phyloP scores from a whole-genome alignment of 2,888 invertebrate genomes.

The Coleophora deauratella region DNA sequence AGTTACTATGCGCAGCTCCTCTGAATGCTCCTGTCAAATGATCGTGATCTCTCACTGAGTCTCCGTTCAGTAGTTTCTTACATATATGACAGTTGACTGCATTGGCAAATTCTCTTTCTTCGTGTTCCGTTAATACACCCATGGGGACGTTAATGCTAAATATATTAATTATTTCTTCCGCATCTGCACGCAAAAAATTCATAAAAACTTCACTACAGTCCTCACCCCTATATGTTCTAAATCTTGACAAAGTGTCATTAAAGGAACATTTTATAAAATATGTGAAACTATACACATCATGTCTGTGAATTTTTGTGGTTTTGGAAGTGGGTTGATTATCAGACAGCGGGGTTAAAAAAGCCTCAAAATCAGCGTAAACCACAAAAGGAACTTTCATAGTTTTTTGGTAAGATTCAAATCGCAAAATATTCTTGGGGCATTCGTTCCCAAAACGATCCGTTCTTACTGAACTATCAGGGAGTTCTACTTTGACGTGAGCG shows the following conservation, averaged over 20 bases:
- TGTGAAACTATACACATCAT: constrained; percentile 24
- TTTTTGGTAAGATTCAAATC: constrained; percentile 13
- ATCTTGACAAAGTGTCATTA: constrained; percentile 21
- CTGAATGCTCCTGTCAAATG: constrained; percentile 4
- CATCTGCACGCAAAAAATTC: too few relatives aligned
- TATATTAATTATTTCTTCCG: too few relatives aligned
- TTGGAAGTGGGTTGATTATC: constrained; percentile 16
- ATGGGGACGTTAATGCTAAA: too few relatives aligned
- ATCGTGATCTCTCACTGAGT: constrained; percentile 3
- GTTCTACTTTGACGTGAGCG: constrained; percentile 12
- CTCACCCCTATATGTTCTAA: constrained; percentile 20
- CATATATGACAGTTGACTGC: constrained; percentile 1
- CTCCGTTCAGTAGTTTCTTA: not conserved
- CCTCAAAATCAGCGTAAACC: constrained; percentile 20
- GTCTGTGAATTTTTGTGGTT: constrained; percentile 21
- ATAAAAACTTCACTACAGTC: constrained; percentile 7
- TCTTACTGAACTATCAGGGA: constrained; percentile 10
- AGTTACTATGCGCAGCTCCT: constrained; percentile 2
- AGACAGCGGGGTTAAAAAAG: constrained; percentile 18
- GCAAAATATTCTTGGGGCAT: constrained; percentile 10
- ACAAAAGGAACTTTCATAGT: constrained; percentile 17
- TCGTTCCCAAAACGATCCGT: constrained; percentile 13
- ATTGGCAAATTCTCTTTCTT: constrained; percentile 6
- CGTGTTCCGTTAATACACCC: constrained; percentile 3
- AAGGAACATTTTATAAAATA: constrained; percentile 26